phyloP scores from a whole-genome alignment of 2,797 vertebrate species.

The Acanthiza pusilla region DNA sequence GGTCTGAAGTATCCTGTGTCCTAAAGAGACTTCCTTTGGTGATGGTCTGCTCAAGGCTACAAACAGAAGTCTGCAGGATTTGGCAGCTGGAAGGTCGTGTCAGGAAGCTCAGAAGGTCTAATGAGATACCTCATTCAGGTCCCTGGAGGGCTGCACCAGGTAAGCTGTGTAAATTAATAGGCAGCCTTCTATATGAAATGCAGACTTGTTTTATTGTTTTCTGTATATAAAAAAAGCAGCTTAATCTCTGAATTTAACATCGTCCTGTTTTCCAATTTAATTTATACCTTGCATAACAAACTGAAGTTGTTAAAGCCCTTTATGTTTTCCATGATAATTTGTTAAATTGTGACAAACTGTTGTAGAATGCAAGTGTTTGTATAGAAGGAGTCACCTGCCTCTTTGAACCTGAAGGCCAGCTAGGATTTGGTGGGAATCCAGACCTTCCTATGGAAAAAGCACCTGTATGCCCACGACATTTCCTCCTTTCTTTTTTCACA shows the following conservation, averaged over 20 bases:
- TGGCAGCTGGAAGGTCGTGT: neutral
- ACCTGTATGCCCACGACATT: neutral
- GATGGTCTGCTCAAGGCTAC: neutral
- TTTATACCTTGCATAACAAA: neutral
- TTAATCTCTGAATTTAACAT: neutral
- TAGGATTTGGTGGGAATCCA: neutral
- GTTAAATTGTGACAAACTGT: neutral
- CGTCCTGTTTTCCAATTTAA: neutral
- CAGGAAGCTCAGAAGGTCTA: neutral
- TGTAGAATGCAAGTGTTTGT: neutral
- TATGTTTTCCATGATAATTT: neutral
- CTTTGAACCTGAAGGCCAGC: neutral
- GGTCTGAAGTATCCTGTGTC: neutral
- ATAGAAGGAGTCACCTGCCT: neutral
- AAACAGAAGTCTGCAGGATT: neutral
- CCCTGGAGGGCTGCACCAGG: neutral
- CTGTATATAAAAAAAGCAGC: neutral
- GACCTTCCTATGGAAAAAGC: neutral
- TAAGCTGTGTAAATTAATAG: neutral
- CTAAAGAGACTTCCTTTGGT: neutral
- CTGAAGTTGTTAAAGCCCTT: neutral
- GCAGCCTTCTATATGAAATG: neutral
- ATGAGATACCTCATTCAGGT: neutral
- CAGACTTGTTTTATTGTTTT: neutral
- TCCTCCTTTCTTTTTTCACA: neutral